phyloP scores from a whole-genome alignment of 2,888 invertebrate genomes.

The Pheosia tremula region DNA sequence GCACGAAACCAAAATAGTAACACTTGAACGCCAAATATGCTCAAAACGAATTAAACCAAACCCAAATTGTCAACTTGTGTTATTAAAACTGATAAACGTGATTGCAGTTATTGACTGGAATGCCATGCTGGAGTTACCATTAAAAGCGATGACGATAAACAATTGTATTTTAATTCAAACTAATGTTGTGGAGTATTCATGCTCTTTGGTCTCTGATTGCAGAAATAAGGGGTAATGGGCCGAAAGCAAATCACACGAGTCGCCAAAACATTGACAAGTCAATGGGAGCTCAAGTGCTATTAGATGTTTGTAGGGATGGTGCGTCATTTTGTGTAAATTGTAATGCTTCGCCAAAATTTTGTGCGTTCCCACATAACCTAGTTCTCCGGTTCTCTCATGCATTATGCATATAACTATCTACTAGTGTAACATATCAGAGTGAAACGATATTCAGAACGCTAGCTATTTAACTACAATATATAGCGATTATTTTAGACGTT shows the following conservation, averaged over 20 bases:
- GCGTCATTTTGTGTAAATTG: background rate
- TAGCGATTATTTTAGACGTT: background rate
- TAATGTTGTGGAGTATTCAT: slow-evolving; percentile 19
- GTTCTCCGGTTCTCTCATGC: background rate
- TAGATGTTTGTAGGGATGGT: background rate
- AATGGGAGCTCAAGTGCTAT: slow-evolving; percentile 17
- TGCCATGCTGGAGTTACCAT: slow-evolving; percentile 3
- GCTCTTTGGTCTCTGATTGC: slow-evolving; percentile 23
- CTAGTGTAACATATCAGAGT: background rate
- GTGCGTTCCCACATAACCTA: slow-evolving; percentile 3
- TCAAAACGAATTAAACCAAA: slow-evolving; percentile 25
- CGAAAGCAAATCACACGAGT: slow-evolving; percentile 14
- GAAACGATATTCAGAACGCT: background rate
- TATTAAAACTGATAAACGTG: slow-evolving; percentile 2
- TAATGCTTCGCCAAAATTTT: background rate
- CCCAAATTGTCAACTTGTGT: slow-evolving; percentile 18
- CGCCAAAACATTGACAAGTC: slow-evolving; percentile 13
- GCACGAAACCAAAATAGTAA: slow-evolving; percentile 20
- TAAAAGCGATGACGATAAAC: slow-evolving; percentile 3
- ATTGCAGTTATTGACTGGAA: background rate
- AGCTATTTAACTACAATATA: slow-evolving; percentile 1
- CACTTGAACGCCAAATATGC: slow-evolving; percentile 13
- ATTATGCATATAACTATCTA: slow-evolving; percentile 2
- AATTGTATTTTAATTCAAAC: background rate
- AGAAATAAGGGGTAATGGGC: slow-evolving; percentile 16